Percentiles rank a stretch among this genome's conserved stretches.
Evolutionary conservation across 2,113 vertebrate species (phyloP).

Genomic region (Camelus bactrianus): DNA sequence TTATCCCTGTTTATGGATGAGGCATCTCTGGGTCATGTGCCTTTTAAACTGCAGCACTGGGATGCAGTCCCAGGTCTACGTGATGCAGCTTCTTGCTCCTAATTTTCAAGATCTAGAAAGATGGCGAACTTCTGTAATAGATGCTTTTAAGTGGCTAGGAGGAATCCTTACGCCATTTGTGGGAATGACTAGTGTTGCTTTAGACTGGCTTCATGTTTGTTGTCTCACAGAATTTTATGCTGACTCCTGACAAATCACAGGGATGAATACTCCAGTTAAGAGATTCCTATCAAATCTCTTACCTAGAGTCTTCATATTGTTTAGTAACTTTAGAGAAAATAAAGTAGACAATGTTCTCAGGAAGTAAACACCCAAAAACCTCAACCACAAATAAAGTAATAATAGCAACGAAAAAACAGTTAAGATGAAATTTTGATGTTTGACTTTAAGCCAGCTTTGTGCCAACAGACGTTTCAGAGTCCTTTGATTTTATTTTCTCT

Average conservation of each 20-base stretch:
- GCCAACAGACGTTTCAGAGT: neutral
- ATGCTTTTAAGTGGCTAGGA: neutral
- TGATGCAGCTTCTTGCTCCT: neutral
- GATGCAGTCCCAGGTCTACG: neutral
- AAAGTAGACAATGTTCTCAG: neutral
- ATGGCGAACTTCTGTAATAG: neutral
- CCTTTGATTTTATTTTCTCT: conserved; percentile 21
- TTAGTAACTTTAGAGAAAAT: conserved; percentile 19
- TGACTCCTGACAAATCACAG: neutral
- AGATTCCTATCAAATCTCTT: neutral
- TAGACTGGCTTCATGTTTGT: neutral
- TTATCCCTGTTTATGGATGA: neutral
- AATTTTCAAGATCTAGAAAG: neutral
- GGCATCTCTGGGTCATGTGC: neutral
- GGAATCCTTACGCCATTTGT: neutral
- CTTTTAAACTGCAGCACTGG: neutral
- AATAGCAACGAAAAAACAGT: neutral
- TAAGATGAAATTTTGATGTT: neutral
- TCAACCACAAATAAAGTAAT: neutral
- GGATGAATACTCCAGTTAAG: neutral
- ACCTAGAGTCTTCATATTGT: neutral
- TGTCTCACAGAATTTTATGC: neutral
- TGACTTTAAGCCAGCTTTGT: neutral
- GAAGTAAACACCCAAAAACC: neutral
- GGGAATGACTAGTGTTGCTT: neutral